Conservation (phyloP, 2,113 vertebrate genomes). For the Cinclus mexicanus region DNA sequence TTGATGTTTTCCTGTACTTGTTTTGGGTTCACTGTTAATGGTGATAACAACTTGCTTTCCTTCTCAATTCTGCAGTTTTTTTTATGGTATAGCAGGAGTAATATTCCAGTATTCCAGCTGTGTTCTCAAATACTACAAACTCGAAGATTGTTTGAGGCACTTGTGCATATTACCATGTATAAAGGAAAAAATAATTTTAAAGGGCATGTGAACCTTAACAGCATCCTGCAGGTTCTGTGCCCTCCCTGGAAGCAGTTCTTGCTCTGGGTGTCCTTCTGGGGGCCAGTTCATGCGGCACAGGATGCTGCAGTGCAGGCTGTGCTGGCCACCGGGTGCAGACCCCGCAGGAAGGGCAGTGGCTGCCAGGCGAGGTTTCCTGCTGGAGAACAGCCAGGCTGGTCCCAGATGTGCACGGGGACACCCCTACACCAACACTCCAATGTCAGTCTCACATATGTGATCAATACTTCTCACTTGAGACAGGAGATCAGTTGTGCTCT, state of each 20-base stretch:
- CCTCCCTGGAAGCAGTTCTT: background rate
- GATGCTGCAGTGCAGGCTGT: background rate
- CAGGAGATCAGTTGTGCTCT: background rate
- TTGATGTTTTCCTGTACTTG: background rate
- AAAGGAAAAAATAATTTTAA: background rate
- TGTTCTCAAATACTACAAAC: background rate
- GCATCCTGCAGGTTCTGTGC: background rate
- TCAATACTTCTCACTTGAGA: background rate
- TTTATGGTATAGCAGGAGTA: background rate
- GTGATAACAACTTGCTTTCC: background rate
- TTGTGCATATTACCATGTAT: background rate
- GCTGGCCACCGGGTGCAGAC: background rate
- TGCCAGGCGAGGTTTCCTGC: background rate
- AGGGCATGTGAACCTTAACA: background rate
- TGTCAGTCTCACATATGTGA: background rate
- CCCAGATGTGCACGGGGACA: background rate
- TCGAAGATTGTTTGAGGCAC: background rate
- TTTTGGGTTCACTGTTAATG: background rate
- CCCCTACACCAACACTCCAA: rapidly evolving
- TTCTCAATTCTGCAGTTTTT: background rate
- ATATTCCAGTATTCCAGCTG: background rate
- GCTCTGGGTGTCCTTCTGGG: background rate
- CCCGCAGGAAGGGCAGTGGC: background rate
- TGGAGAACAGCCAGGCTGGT: background rate
- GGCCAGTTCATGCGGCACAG: background rate